phyloP scores from a whole-genome alignment of 1,140 invertebrate genomes.

The Apis dorsata region DNA sequence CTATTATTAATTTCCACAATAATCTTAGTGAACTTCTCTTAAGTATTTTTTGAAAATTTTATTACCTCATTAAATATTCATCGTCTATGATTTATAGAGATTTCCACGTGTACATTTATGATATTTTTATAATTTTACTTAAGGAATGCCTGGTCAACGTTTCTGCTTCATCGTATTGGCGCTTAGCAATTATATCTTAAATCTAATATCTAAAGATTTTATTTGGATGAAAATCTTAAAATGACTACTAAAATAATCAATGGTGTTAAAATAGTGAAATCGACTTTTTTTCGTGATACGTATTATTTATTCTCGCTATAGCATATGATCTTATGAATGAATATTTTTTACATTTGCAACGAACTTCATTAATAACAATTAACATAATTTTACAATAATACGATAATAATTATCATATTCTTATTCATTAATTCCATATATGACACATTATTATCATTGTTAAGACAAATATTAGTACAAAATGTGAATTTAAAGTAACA shows the following conservation, averaged over 20 bases:
- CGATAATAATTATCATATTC: constrained; percentile 1
- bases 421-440: not conserved
- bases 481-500: constrained; percentile 6
- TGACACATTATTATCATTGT: not conserved
- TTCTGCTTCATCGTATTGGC: not conserved
- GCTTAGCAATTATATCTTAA: not conserved
- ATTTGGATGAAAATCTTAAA: too few species aligned
- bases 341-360: constrained; percentile 3
- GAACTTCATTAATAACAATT: not conserved
- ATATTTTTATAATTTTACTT: not conserved
- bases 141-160: not conserved
- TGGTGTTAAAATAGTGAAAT: not conserved
- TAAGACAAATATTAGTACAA: constrained; percentile 1
- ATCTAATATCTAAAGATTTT: not conserved
- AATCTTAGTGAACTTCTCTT: not conserved
- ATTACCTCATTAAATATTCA: too few species aligned
- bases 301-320: constrained; percentile 12
- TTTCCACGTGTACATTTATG: not conserved
- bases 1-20: not conserved
- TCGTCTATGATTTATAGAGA: not conserved
- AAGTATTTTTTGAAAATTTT: too few species aligned
- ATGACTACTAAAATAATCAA: not conserved
- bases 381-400: not conserved
- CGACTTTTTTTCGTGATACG: not conserved
- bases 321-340: constrained; percentile 1